Conservation (phyloP, 2,113 vertebrate species). For the Pagrus major region DNA sequence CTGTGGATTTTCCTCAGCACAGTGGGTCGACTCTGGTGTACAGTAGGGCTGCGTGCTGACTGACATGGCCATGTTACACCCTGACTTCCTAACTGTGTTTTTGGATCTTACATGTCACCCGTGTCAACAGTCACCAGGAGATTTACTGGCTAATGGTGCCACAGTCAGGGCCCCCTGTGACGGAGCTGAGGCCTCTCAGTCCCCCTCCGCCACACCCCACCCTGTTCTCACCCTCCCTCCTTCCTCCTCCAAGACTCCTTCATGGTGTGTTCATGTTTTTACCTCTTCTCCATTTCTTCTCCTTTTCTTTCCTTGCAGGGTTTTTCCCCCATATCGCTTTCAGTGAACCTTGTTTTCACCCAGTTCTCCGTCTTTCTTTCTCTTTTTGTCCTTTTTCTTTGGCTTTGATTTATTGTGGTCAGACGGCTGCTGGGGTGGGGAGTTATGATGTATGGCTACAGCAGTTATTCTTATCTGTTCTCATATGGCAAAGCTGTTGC, state of each 20-base stretch:
- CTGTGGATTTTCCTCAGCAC: not conserved
- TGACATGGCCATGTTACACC: slow-evolving; percentile 43
- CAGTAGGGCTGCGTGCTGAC: not conserved
- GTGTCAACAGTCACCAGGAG: slow-evolving; percentile 77
- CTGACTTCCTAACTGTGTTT: slow-evolving; percentile 74
- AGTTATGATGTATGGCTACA: slow-evolving; percentile 73
- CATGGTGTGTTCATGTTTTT: slow-evolving; percentile 21
- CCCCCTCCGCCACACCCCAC: slow-evolving; percentile 32
- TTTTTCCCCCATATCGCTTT: slow-evolving; percentile 1
- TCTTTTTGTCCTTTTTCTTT: slow-evolving; percentile 49
- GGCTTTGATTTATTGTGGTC: slow-evolving; percentile 75
- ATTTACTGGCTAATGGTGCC: slow-evolving; percentile 79
- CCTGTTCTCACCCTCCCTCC: slow-evolving; percentile 40
- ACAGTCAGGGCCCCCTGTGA: slow-evolving; percentile 49
- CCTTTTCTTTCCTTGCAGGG: not conserved
- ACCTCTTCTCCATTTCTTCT: slow-evolving; percentile 29
- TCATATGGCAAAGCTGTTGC: slow-evolving; percentile 76
- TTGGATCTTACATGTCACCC: slow-evolving; percentile 72
- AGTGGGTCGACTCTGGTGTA: not conserved
- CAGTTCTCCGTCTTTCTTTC: slow-evolving; percentile 10
- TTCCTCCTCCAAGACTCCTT: slow-evolving; percentile 18
- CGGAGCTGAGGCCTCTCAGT: slow-evolving; percentile 45
- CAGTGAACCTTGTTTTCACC: not conserved
- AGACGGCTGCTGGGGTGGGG: slow-evolving; percentile 40
- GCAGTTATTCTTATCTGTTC: slow-evolving; percentile 82